Conservation (phyloP, 2,888 invertebrate genomes). For the Hirtodrosophila cameraria region DNA sequence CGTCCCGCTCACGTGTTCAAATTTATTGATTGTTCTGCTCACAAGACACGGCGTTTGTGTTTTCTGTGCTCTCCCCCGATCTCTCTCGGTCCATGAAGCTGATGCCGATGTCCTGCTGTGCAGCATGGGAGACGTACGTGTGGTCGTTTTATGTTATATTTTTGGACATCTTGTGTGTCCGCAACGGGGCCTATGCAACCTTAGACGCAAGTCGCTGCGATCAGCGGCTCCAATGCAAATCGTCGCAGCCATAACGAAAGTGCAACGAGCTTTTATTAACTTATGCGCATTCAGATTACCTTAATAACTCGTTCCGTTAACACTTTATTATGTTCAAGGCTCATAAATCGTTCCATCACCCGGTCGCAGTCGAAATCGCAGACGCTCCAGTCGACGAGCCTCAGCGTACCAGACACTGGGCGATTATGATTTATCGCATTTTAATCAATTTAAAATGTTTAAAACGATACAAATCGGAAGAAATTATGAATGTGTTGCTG, state of each 20-base stretch:
- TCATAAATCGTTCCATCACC: slow-evolving; percentile 80
- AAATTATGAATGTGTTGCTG: slow-evolving; percentile 79
- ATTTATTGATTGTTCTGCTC: slow-evolving; percentile 84
- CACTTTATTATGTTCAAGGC: slow-evolving; percentile 81
- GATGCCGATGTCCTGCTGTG: slow-evolving; percentile 81
- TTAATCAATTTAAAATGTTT: slow-evolving; percentile 83
- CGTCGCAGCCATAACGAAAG: slow-evolving; percentile 50
- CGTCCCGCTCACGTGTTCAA: slow-evolving; percentile 84
- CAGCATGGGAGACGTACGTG: slow-evolving; percentile 84
- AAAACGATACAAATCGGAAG: slow-evolving; percentile 78
- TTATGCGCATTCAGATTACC: slow-evolving; percentile 80
- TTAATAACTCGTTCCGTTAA: slow-evolving; percentile 83
- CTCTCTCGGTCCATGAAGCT: slow-evolving; percentile 30
- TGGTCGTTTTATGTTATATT: slow-evolving; percentile 82
- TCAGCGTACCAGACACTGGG: slow-evolving; percentile 46
- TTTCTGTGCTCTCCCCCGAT: slow-evolving; percentile 21
- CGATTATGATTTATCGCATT: slow-evolving; percentile 84
- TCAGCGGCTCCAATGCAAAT: slow-evolving; percentile 58
- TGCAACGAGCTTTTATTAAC: slow-evolving; percentile 74
- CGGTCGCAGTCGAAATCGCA: slow-evolving; percentile 19
- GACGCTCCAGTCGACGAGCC: slow-evolving; percentile 23
- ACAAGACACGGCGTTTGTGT: slow-evolving; percentile 73
- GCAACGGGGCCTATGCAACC: slow-evolving; percentile 62
- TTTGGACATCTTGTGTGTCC: slow-evolving; percentile 75
- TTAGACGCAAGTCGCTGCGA: slow-evolving; percentile 47